These are phyloP conservation scores for Rhagoletis zephyria DNA, from an alignment of 1,140 invertebrate species.

Conservation along the genomic window DNA sequence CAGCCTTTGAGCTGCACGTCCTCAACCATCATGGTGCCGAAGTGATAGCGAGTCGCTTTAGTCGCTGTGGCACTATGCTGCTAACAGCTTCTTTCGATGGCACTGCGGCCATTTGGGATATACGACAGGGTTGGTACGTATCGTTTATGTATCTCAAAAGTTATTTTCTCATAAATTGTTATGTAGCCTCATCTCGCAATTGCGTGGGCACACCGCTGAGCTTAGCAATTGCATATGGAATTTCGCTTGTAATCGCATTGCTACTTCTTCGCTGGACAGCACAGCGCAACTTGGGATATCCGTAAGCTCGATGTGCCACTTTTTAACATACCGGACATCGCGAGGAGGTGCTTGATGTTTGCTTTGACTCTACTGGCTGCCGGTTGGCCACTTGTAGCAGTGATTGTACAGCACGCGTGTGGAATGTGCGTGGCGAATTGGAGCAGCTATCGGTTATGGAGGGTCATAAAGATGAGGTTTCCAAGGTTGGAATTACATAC, in stretches of 20 bases:
- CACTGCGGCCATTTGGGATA: conserved; percentile 84
- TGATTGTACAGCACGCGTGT: conserved; percentile 81
- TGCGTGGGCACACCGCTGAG: conserved; percentile 82
- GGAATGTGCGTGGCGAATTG: conserved; percentile 78
- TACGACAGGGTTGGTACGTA: conserved; percentile 68
- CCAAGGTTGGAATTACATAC: conserved; percentile 74
- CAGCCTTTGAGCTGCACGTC: conserved; percentile 78
- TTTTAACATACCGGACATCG: conserved; percentile 79
- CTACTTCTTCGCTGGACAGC: conserved; percentile 82
- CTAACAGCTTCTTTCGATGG: conserved; percentile 87
- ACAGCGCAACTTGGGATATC: conserved; percentile 85
- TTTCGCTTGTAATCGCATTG: conserved; percentile 81
- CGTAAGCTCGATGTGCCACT: conserved; percentile 76
- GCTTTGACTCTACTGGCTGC: conserved; percentile 82
- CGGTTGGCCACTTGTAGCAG: conserved; percentile 82
- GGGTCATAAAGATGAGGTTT: conserved; percentile 84
- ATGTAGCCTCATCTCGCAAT: conserved; percentile 77
- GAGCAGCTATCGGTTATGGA: conserved; percentile 78
- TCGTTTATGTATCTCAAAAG: not conserved
- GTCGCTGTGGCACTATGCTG: conserved; percentile 79
- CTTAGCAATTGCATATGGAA: conserved; percentile 85
- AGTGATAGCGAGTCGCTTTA: conserved; percentile 83
- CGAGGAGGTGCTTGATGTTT: conserved; percentile 84
- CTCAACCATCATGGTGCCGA: conserved; percentile 82
- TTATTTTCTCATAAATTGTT: not conserved